Conservation (phyloP, 2,888 invertebrate species). For the Eumerus sabulonum region DNA sequence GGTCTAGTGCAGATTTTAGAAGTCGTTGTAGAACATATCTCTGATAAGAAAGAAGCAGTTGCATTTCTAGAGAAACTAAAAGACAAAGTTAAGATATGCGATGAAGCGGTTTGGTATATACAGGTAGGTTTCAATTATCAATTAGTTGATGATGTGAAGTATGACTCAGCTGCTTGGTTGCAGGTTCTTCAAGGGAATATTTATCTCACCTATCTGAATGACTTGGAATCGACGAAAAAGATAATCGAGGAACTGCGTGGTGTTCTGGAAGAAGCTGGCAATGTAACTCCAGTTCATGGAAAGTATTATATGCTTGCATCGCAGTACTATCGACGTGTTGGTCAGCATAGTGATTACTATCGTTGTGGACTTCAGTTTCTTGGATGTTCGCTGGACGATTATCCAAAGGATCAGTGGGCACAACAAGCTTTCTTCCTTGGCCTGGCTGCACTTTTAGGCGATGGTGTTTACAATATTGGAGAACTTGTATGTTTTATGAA, state of each 20-base stretch:
- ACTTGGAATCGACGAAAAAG: slow-evolving; percentile 88
- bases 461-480: slow-evolving; percentile 97
- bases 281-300: slow-evolving; percentile 95
- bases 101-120: slow-evolving; percentile 88
- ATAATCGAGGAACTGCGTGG: slow-evolving; percentile 92
- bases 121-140: slow-evolving; percentile 68
- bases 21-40: slow-evolving; percentile 86
- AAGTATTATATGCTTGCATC: slow-evolving; percentile 96
- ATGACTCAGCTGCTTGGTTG: slow-evolving; percentile 56
- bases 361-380: slow-evolving; percentile 92
- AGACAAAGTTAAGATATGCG: slow-evolving; percentile 90
- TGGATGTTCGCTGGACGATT: slow-evolving; percentile 86
- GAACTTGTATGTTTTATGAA: slow-evolving; percentile 84
- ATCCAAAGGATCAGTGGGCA: slow-evolving; percentile 84
- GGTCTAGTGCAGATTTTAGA: slow-evolving; percentile 85
- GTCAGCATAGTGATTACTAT: slow-evolving; percentile 97
- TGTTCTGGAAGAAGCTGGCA: slow-evolving; percentile 92
- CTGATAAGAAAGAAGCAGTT: slow-evolving; percentile 90
- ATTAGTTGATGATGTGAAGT: neutral
- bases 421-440: slow-evolving; percentile 94
- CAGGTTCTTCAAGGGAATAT: slow-evolving; percentile 91
- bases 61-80: slow-evolving; percentile 94
- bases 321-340: slow-evolving; percentile 89
- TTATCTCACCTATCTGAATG: slow-evolving; percentile 87
- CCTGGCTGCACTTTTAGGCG: slow-evolving; percentile 95